Conservation (phyloP, 2,888 invertebrate genomes). For the Allolobophora icterica region DNA sequence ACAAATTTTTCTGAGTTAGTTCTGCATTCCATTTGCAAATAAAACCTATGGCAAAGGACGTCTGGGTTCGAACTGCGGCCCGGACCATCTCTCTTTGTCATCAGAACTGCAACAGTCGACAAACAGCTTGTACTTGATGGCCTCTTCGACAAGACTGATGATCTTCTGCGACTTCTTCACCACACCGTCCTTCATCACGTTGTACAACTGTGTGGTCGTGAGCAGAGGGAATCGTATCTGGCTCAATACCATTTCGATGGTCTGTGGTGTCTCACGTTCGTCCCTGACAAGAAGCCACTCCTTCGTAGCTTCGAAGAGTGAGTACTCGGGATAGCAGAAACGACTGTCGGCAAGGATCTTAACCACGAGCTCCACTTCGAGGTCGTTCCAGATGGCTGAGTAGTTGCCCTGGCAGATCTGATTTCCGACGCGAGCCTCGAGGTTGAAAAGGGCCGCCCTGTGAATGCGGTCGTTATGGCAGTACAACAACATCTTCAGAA, state of each 20-base stretch:
- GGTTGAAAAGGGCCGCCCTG: constrained; percentile 47
- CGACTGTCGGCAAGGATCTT: constrained; percentile 43
- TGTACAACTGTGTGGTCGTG: constrained; percentile 41
- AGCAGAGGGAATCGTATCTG: constrained; percentile 45
- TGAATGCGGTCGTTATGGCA: constrained; percentile 44
- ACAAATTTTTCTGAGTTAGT: too few relatives aligned
- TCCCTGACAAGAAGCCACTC: constrained; percentile 41
- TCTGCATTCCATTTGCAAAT: too few relatives aligned
- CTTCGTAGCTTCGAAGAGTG: constrained; percentile 44
- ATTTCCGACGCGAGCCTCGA: constrained; percentile 46
- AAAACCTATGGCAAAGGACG: not conserved
- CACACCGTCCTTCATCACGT: constrained; percentile 42
- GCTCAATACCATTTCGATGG: constrained; percentile 34
- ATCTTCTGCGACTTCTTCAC: constrained; percentile 34
- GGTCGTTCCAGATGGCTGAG: constrained; percentile 44
- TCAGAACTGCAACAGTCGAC: constrained; percentile 33
- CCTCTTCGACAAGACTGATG: constrained; percentile 37
- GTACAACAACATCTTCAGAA: constrained; percentile 45
- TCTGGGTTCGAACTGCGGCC: constrained; percentile 41
- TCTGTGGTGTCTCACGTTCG: not conserved
- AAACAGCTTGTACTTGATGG: constrained; percentile 46
- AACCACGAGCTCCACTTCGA: constrained; percentile 40
- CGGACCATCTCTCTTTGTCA: constrained; percentile 42
- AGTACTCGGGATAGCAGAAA: constrained; percentile 46
- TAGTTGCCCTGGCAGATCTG: constrained; percentile 45